phyloP scores from a whole-genome alignment of 53 echinoderm and acorn worm genomes.

The Paracentrotus lividus region DNA sequence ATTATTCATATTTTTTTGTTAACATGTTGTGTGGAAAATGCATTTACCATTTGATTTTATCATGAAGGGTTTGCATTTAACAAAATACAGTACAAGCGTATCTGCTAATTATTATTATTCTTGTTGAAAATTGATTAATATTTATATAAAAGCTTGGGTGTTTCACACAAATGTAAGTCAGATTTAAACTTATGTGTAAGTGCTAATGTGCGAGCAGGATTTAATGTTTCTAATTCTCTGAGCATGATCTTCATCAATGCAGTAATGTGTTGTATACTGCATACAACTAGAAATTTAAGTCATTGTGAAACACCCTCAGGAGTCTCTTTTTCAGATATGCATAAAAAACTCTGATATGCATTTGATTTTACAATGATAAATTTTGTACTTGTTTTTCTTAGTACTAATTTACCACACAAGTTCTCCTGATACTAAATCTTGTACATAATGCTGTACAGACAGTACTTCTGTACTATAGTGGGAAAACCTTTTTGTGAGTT shows the following conservation, averaged over 20 bases:
- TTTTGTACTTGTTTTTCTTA: neutral
- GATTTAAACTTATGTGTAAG: no score
- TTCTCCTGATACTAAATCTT: neutral
- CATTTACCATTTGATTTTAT: neutral
- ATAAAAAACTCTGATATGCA: neutral
- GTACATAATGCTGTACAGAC: neutral
- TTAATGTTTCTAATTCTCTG: neutral
- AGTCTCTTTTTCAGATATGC: neutral
- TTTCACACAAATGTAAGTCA: no score
- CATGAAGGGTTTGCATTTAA: neutral
- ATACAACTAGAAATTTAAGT: no score
- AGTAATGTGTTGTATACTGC: no score
- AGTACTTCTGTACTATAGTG: neutral
- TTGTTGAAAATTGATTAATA: no score
- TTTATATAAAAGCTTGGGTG: no score
- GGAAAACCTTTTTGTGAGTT: neutral
- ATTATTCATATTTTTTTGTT: no score
- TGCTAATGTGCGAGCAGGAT: neutral
- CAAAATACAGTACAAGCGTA: neutral
- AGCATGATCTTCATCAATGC: no score
- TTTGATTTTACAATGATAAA: neutral
- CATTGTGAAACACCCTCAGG: no score
- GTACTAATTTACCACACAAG: neutral
- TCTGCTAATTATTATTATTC: no score
- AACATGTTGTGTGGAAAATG: neutral